These are phyloP conservation scores for Drosophila affinis DNA, from an alignment of 2,888 invertebrate genomes.

Conservation along the genomic window DNA sequence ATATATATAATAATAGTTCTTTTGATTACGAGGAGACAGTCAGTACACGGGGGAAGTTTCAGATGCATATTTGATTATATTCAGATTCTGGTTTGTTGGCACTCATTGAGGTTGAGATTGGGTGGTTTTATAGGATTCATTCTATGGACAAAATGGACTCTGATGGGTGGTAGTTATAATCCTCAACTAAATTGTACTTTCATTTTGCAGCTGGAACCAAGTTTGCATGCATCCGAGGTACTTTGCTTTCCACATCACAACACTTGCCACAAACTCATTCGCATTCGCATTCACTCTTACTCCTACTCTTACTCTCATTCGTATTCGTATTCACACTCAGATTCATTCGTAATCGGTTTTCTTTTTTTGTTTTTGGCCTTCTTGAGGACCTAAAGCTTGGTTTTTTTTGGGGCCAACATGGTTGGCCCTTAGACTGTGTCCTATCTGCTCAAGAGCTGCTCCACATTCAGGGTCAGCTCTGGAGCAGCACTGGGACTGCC, in stretches of 20 bases:
- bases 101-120: not conserved
- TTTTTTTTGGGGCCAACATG: slow-evolving; percentile 15
- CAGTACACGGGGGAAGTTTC: slow-evolving; percentile 10
- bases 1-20: slow-evolving; percentile 2
- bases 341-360: slow-evolving; percentile 16
- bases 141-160: slow-evolving; percentile 28
- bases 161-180: slow-evolving; percentile 32
- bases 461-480: slow-evolving; percentile 81
- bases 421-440: slow-evolving; percentile 78
- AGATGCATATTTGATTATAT: slow-evolving; percentile 15
- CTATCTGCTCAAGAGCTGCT: slow-evolving; percentile 82
- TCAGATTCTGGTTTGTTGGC: not conserved
- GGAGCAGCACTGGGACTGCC: slow-evolving; percentile 51
- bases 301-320: not conserved
- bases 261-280: slow-evolving; percentile 45
- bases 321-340: not conserved
- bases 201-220: slow-evolving; percentile 71
- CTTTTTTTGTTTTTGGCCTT: slow-evolving; percentile 16
- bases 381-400: slow-evolving; percentile 57
- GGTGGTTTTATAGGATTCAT: not conserved
- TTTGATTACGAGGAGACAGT: slow-evolving; percentile 7
- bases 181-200: slow-evolving; percentile 75
- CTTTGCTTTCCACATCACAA: slow-evolving; percentile 69
- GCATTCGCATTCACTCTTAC: slow-evolving; percentile 3
- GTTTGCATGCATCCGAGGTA: slow-evolving; percentile 66